Evolutionary conservation across 2,113 vertebrate genomes (phyloP), one percentile per base, ranked within the genome.

Genomic region (Daubentonia madagascariensis): DNA sequence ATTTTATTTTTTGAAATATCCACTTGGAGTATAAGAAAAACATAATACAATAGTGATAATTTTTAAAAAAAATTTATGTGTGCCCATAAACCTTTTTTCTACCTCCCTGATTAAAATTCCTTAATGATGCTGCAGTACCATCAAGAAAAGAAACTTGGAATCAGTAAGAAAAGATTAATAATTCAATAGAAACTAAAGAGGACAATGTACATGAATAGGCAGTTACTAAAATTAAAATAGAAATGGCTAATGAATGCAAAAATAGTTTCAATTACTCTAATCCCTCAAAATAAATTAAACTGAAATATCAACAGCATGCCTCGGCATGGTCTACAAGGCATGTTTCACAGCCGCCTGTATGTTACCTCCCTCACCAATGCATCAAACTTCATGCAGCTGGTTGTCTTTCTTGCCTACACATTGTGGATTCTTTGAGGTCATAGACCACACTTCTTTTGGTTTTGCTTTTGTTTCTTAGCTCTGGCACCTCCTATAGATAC

Each of bases 171-270:
- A 83, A 59, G 10, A 85, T 72, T 48, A 88, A 61, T 75, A 96
- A 75, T 72, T 75, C 70, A 93, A 65, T 5, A 91, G 86, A 72
- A 93, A 88, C n/a, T 30, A 23, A 91, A 65, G 8, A 20, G 25
- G 6, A 6, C 3, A 48, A 67, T 54, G 30, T 37, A 48, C 13
- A 79, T 43, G 30, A 87, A 67, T n/a, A 22, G 40, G 61, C 22
- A 73, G 75, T 90, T 73, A 79, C 40, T 93, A 18, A 72, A 87
- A 92, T 80, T 87, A 81, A 89, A 92, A 54, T 22, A 76, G 52
- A 40, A 45, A 88, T 59, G 5, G 17, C 10, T 48, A 84, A 86
- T n/a, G 83, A 85, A 85, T 40, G 6, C 48, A 87, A 85, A 75
- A 37, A 23, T 35, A 35, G 5, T 75, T 76, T 76, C 6, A 54